These are phyloP conservation scores for Leptinotarsa defecta DNA, from an alignment of 1,140 invertebrate species.

Conservation along the genomic window DNA sequence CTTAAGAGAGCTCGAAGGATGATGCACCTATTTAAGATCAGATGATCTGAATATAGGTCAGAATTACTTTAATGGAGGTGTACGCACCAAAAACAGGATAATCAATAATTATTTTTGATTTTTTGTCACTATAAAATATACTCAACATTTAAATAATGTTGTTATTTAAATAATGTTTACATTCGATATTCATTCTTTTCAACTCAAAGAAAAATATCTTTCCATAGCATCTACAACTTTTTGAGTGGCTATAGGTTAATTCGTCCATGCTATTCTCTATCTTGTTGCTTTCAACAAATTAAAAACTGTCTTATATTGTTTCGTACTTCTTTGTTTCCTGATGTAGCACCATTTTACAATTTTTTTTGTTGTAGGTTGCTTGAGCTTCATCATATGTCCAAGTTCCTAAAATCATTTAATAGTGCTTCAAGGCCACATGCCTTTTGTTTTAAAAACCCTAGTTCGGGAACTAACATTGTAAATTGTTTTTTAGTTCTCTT, in stretches of 20 bases:
- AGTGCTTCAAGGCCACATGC: not conserved
- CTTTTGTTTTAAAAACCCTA: not conserved
- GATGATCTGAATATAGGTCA: not conserved
- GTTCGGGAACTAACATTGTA: not conserved
- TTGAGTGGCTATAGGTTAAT: not conserved
- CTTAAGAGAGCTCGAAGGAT: not conserved
- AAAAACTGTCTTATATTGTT: not conserved
- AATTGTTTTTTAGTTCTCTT: no score
- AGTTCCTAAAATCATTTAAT: not conserved
- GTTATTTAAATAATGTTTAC: not conserved
- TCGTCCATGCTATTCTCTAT: no score
- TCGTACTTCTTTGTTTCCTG: not conserved
- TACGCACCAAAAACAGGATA: not conserved
- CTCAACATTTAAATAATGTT: not conserved
- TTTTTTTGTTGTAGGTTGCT: not conserved
- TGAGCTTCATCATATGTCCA: not conserved
- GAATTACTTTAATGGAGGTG: not conserved
- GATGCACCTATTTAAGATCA: not conserved
- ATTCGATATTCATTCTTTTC: no score
- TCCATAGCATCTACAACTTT: not conserved
- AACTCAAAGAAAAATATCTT: no score
- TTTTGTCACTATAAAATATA: not conserved
- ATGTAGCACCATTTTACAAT: not conserved
- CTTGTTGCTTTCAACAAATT: not conserved
- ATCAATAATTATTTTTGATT: not conserved